phyloP scores from a whole-genome alignment of 1,140 invertebrate genomes.

The Eulimnadia texana region DNA sequence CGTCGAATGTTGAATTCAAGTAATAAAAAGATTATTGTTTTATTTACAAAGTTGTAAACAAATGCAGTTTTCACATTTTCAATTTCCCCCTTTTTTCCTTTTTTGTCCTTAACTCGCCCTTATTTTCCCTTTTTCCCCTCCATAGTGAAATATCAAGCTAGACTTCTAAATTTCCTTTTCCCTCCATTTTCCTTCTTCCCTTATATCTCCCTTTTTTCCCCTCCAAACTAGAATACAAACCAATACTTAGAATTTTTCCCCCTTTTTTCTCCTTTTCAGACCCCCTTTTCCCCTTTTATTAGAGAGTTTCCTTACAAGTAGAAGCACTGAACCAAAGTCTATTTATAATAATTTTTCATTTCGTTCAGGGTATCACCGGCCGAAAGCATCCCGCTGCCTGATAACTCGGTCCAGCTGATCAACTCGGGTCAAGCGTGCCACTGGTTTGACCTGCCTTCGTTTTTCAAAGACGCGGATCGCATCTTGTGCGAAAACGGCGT shows the following conservation, averaged over 20 bases:
- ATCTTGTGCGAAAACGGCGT: slow-evolving; percentile 30
- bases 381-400: slow-evolving; percentile 25
- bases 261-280: too few relatives aligned
- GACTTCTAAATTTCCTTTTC: too few relatives aligned
- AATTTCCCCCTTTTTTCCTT: neutral
- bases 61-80: neutral
- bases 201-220: too few relatives aligned
- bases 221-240: too few relatives aligned
- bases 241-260: too few relatives aligned
- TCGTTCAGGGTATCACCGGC: slow-evolving; percentile 26
- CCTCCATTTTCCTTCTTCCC: too few relatives aligned
- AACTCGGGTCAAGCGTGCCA: slow-evolving; percentile 32
- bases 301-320: neutral
- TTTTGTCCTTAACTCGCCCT: too few relatives aligned
- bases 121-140: too few relatives aligned
- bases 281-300: too few relatives aligned
- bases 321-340: neutral
- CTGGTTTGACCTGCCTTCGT: slow-evolving; percentile 34
- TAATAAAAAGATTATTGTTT: neutral
- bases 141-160: too few relatives aligned
- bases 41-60: neutral
- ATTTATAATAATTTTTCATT: neutral
- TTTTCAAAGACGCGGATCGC: slow-evolving; percentile 32
- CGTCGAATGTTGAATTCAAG: slow-evolving; percentile 22
- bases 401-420: slow-evolving; percentile 29